Evolutionary conservation across 2,797 vertebrate genomes (phyloP).

Genomic region (Macropus fuliginosus): DNA sequence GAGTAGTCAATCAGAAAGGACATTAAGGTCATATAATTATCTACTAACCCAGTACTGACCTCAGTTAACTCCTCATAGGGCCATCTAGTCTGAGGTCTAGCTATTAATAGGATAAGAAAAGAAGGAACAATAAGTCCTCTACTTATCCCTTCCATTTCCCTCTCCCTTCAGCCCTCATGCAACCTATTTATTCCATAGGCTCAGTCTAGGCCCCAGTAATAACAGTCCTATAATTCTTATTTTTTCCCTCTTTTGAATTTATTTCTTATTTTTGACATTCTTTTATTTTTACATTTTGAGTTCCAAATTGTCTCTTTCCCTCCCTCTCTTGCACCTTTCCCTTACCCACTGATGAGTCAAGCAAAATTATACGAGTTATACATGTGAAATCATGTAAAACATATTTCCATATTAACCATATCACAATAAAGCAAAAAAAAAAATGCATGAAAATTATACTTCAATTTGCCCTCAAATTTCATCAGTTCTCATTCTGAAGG

Average conservation of each 20-base stretch:
- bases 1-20: neutral
- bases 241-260: neutral
- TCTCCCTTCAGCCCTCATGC: neutral
- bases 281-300: neutral
- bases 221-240: neutral
- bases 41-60: neutral
- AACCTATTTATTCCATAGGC: too few relatives aligned
- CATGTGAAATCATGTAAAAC: neutral
- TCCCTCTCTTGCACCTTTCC: neutral
- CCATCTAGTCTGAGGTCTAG: neutral
- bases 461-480: too few relatives aligned
- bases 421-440: neutral
- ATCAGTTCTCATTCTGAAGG: too few relatives aligned
- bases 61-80: neutral
- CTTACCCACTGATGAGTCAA: neutral
- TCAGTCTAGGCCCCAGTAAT: neutral
- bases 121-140: neutral
- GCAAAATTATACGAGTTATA: neutral
- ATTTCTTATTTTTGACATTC: neutral
- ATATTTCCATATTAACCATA: neutral
- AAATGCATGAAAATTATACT: too few relatives aligned
- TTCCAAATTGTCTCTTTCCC: neutral
- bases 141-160: neutral
- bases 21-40: neutral
- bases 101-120: neutral